A percentile compares a stretch with the other conserved stretches of the same genome.
Evolutionary conservation across 2,113 vertebrate species (phyloP).

Genomic region (Dolichotis patagonum): DNA sequence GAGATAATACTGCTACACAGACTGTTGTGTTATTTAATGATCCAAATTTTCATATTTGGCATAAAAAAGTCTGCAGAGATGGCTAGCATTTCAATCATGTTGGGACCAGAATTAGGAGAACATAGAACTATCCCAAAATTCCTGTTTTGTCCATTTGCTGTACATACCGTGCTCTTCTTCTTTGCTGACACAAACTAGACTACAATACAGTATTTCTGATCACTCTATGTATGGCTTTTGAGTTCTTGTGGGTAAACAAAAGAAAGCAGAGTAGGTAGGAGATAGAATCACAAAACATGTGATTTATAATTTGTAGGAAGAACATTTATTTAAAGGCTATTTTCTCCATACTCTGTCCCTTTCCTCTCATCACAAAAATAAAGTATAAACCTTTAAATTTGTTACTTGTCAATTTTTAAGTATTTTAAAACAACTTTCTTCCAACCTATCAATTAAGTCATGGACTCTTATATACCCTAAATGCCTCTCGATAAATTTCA

Average conservation of each 20-base stretch:
- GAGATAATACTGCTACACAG: background rate
- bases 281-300: background rate
- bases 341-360: background rate
- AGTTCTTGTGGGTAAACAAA: background rate
- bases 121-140: background rate
- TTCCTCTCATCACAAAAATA: background rate
- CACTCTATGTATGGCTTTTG: background rate
- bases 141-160: background rate
- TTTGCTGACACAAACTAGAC: background rate
- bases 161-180: fast-evolving
- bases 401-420: background rate
- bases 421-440: background rate
- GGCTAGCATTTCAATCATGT: background rate
- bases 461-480: background rate
- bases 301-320: background rate
- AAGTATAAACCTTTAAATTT: background rate
- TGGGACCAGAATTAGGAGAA: background rate
- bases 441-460: background rate
- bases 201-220: background rate
- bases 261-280: background rate
- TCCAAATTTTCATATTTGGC: background rate
- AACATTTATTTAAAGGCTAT: background rate
- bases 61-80: background rate
- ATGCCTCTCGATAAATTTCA: background rate
- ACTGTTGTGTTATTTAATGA: background rate